Evolutionary conservation across 1,140 invertebrate species (phyloP), one percentile per base, ranked within the genome.

Genomic region (Apocrypta bakeri): DNA sequence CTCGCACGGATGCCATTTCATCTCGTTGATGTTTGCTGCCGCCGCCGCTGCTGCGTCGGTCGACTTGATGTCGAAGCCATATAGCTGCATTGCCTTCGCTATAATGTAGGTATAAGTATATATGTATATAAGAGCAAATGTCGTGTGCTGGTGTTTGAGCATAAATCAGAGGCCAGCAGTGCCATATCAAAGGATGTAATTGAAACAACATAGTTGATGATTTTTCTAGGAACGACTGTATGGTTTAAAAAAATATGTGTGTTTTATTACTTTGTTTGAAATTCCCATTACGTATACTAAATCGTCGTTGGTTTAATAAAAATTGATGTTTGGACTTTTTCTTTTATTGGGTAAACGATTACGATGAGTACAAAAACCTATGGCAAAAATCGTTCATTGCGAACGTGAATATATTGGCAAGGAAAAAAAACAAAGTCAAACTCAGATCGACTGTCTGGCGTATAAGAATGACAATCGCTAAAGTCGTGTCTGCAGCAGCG

Each of bases 1-100:
- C 83, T 76, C 81, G 75, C 83, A 77, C 48, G 79, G 29, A 74
- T 85, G 76, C 83, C 83, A 78, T 29, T 80, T 56, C 42, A 77
- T 68, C 80, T 27, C 40, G 79, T 83, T 61, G 73, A 29, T 12
- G 14, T 74, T 61, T 12, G 14, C 56, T 6, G 48, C 48, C 48
- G 48, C 17, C 48, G 48, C 48, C 48, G 48, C 42, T 17, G 42
- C 4, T 17, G 42, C 17, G 48, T 17, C 48, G 48, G 14, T 56
- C 48, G 48, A n/a, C 21, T 56, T 56, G 48, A 56, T 56, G n/a
- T 56, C 21, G 48, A 3, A 56, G 21, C 48, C 17, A 56, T 42
- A 42, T 42, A 42, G 33, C 33, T 37, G 33, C 33, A 37, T 37
- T 21, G 48, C 48, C 14, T 17, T 17, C 12, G 14, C 42, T 48